Conservation (phyloP, 2,113 vertebrate species). For the Brachypodius melanocephalos region DNA sequence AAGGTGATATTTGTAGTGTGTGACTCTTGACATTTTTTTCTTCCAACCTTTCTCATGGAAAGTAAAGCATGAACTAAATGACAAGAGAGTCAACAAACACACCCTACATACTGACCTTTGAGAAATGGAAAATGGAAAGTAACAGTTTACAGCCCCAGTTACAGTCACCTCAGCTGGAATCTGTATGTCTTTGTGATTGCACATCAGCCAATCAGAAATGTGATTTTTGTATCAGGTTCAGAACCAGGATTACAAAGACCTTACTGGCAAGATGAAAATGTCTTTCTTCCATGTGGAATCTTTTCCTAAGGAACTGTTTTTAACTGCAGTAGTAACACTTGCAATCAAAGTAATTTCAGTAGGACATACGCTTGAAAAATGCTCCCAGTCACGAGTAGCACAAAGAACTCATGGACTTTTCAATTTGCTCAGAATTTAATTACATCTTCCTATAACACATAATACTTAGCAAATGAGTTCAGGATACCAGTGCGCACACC, state of each 20-base stretch:
- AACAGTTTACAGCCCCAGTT: neutral
- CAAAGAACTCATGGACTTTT: neutral
- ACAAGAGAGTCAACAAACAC: neutral
- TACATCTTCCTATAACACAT: neutral
- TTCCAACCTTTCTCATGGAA: neutral
- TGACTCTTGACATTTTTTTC: neutral
- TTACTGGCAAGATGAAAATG: neutral
- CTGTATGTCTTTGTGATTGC: neutral
- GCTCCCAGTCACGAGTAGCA: neutral
- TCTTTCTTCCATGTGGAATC: neutral
- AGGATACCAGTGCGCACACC: neutral
- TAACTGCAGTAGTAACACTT: neutral
- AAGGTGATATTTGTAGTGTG: neutral
- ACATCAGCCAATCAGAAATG: neutral
- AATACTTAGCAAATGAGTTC: neutral
- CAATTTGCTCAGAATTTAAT: neutral
- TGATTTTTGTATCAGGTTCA: neutral
- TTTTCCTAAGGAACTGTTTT: neutral
- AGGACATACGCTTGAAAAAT: neutral
- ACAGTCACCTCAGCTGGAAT: neutral
- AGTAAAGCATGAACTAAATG: neutral
- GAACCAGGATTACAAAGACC: neutral
- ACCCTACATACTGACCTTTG: neutral
- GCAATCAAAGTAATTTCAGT: neutral
- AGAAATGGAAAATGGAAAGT: neutral